Base-by-base conservation (phyloP, 2,888 invertebrate species). In the Chironomus tentans region DNA sequence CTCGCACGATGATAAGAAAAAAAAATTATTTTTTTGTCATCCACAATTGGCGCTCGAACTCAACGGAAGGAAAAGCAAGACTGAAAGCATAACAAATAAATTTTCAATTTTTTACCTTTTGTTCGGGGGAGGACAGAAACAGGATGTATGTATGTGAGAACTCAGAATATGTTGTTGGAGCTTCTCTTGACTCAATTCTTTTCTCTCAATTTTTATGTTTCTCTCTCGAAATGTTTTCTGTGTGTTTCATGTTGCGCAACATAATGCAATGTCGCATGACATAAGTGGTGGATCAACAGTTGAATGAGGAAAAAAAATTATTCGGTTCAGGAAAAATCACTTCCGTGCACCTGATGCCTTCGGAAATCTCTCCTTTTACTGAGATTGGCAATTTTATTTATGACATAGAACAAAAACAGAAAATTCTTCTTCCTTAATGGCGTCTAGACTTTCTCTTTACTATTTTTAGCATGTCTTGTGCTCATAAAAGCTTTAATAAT, bases 71-170 rank as follows among this genome's bases (percentile, higher is more conserved):
- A 72, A 72, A 61, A 72, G 72, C 10, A 61, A 61, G 72, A 72
- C 72, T 72, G 72, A 72, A 72, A 72, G 70, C 70, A 72, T 72
- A 72, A 72, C 72, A 72, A 72, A 72, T 62, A 38, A 50, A 47
- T 24, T 70, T 50, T 15, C 28, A 24, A 38, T n/a, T 46, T 28
- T 72, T 62, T 62, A 72, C 61, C 72, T 72, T 70, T 46, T 68
- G n/a, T 68, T 56, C 18, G 70, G 72, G 62, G 72, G 38, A 62
- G 62, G 56, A 56, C 56, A 56, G 56, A 56, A 48, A 50, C 70
- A 70, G 70, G 70, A 70, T 70, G 70, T 56, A 15, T 22, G 12
- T 46, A 47, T 24, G 56, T 70, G 56, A 70, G 21, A 70, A 47
- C n/a, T 15, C 15, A 56, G 15, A 56, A 56, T 56, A 15, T 56